phyloP scores from a whole-genome alignment of 2,888 invertebrate genomes.

The Tenthredo amoena region DNA sequence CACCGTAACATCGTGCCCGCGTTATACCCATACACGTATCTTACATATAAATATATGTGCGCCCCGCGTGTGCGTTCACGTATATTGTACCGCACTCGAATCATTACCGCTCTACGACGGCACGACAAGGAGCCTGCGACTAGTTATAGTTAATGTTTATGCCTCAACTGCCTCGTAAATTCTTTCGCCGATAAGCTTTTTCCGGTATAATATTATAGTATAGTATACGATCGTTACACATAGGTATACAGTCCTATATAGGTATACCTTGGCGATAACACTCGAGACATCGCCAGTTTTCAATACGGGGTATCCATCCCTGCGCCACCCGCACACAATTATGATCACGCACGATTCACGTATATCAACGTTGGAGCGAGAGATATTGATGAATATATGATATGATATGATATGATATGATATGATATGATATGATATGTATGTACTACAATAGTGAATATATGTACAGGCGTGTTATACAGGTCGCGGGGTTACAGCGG shows the following conservation, averaged over 20 bases:
- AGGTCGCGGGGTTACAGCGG: neutral
- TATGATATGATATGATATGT: neutral
- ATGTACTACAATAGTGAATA: neutral
- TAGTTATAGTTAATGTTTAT: slow-evolving; percentile 62
- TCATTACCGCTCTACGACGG: neutral
- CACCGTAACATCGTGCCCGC: neutral
- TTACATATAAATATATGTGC: neutral
- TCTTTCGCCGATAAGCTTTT: slow-evolving; percentile 66
- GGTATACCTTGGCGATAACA: neutral
- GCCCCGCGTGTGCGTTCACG: too few species aligned
- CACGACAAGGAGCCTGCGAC: slow-evolving; percentile 1
- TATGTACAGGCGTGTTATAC: neutral
- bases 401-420: too few species aligned
- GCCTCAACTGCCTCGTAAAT: slow-evolving; percentile 66
- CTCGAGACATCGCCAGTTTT: neutral
- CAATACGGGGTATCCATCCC: neutral
- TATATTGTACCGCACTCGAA: slow-evolving; percentile 9
- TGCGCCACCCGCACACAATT: neutral
- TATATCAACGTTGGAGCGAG: too few species aligned
- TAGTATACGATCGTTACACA: neutral
- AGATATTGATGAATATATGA: too few species aligned
- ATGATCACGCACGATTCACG: too few species aligned
- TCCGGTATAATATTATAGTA: slow-evolving; percentile 61
- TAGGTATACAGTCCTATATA: neutral
- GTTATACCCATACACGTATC: neutral